Conservation (phyloP, 1,140 invertebrate species). For the Tetraneura akinire region DNA sequence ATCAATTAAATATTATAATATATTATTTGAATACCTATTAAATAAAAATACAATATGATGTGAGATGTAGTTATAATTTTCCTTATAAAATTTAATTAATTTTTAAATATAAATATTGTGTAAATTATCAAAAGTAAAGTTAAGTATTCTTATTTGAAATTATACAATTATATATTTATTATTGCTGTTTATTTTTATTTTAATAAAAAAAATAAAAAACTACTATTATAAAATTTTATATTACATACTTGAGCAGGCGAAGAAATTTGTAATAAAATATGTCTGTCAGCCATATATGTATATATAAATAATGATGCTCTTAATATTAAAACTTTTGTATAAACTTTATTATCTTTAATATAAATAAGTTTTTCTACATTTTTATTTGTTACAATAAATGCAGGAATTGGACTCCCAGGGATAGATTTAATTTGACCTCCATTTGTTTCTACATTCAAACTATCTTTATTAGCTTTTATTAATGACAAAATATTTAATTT, state of each 20-base stretch:
- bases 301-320: constrained; percentile 30
- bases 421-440: constrained; percentile 16
- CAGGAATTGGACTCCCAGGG: constrained; percentile 36
- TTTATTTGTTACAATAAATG: constrained; percentile 34
- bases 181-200: not conserved
- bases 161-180: not conserved
- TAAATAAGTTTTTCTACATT: constrained; percentile 42
- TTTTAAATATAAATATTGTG: no score
- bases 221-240: not conserved
- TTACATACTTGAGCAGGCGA: constrained; percentile 33
- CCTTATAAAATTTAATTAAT: no score
- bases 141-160: not conserved
- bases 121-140: no score
- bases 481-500: constrained; percentile 29
- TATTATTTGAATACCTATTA: no score
- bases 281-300: constrained; percentile 42
- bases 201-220: not conserved
- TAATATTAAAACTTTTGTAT: not conserved
- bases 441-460: constrained; percentile 3
- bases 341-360: constrained; percentile 8
- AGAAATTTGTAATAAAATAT: constrained; percentile 44
- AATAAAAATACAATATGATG: no score
- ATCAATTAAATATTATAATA: no score
- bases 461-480: constrained; percentile 26
- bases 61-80: no score